These are phyloP conservation scores for Pandemis corylana DNA, from an alignment of 2,888 invertebrate genomes.

Conservation along the genomic window DNA sequence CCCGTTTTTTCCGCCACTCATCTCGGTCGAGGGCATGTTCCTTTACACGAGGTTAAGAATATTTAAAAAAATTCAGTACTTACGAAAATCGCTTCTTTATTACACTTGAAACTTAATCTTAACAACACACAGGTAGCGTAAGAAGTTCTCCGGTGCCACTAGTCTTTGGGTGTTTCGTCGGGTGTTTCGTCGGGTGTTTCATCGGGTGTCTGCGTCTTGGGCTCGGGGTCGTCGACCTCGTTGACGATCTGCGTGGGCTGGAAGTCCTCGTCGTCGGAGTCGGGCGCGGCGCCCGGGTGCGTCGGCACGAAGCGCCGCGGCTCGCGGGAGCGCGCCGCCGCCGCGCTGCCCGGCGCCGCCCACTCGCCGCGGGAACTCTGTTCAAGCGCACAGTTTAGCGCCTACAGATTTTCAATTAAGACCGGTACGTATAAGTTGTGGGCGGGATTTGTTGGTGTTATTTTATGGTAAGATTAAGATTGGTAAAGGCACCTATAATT, in stretches of 20 bases:
- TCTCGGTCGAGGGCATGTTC: neutral
- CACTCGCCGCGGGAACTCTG: conserved; percentile 80
- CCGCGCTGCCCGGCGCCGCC: conserved; percentile 85
- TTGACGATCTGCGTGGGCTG: conserved; percentile 81
- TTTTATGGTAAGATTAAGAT: too few species aligned
- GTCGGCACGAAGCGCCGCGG: conserved; percentile 86
- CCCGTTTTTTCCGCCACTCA: too few species aligned
- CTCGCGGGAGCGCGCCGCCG: conserved; percentile 74
- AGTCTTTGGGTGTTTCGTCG: neutral
- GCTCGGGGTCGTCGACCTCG: conserved; percentile 69
- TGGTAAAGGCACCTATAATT: too few species aligned
- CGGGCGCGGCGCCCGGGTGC: conserved; percentile 88
- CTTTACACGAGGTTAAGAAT: neutral
- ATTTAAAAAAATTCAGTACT: neutral
- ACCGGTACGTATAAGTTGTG: too few species aligned
- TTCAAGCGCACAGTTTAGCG: neutral
- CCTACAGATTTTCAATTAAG: too few species aligned
- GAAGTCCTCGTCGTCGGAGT: conserved; percentile 86
- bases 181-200: neutral
- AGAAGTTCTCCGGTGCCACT: too few species aligned
- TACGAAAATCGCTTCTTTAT: neutral
- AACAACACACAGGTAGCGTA: neutral
- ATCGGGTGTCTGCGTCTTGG: neutral
- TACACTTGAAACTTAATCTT: neutral
- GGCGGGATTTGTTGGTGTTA: too few species aligned